Evolutionary conservation across 1,140 invertebrate genomes (phyloP).

Genomic region (Orius insidiosus): DNA sequence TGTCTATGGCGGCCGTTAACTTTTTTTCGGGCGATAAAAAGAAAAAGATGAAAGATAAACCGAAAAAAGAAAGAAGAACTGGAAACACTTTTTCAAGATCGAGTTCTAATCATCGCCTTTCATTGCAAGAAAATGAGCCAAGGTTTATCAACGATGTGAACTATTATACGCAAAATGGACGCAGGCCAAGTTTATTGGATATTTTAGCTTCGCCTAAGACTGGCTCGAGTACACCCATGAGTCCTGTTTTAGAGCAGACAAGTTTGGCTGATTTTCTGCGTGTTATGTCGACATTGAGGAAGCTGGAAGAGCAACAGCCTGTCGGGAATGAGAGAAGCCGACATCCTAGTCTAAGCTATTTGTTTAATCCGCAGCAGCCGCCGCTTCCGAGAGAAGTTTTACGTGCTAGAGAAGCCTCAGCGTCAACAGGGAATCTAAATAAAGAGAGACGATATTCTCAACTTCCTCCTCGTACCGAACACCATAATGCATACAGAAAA

Average conservation of each 20-base stretch:
- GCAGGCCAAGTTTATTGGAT: constrained; percentile 14
- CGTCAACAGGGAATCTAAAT: background rate
- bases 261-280: constrained; percentile 55
- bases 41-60: constrained; percentile 9
- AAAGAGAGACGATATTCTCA: background rate
- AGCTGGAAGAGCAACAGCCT: background rate
- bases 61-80: constrained; percentile 7
- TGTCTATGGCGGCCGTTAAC: constrained; percentile 21
- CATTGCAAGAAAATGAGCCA: background rate
- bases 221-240: constrained; percentile 23
- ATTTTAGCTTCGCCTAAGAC: constrained; percentile 11
- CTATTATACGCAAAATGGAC: background rate
- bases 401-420: background rate
- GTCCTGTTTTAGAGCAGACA: constrained; percentile 47
- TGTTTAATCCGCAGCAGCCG: background rate
- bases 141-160: constrained; percentile 1
- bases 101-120: constrained; percentile 6
- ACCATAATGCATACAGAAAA: no score
- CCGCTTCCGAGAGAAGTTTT: background rate
- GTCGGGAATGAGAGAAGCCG: background rate
- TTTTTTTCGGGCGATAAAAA: constrained; percentile 15
- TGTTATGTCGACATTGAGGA: constrained; percentile 42
- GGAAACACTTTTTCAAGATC: constrained; percentile 5
- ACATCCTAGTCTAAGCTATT: background rate
- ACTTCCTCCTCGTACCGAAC: background rate